Evolutionary conservation across 2,888 invertebrate genomes (phyloP).

Genomic region (Xestia c-nigrum): DNA sequence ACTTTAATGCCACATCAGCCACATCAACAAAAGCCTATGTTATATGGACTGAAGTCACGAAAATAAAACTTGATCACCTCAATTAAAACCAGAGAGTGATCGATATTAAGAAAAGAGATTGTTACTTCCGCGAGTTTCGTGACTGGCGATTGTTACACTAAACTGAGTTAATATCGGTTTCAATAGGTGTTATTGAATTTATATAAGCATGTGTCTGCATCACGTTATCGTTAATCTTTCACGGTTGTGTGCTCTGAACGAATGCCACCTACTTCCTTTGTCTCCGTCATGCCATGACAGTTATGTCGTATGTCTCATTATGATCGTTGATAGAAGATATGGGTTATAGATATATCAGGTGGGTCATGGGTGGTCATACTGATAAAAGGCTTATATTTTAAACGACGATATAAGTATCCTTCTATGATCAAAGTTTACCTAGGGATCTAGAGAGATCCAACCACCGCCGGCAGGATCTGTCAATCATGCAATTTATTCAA

Average conservation of each 20-base stretch:
- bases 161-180: slow-evolving; percentile 47
- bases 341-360: not conserved
- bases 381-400: not conserved
- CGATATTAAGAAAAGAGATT: slow-evolving; percentile 65
- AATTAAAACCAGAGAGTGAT: slow-evolving; percentile 62
- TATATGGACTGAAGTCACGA: slow-evolving; percentile 57
- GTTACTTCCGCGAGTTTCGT: slow-evolving; percentile 66
- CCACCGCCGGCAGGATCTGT: no score
- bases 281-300: slow-evolving; percentile 4
- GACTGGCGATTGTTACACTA: slow-evolving; percentile 55
- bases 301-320: not conserved
- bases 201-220: slow-evolving; percentile 56
- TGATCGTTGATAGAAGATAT: not conserved
- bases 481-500: not conserved
- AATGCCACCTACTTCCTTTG: slow-evolving; percentile 48
- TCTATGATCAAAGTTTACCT: not conserved
- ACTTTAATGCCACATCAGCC: slow-evolving; percentile 10
- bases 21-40: slow-evolving; percentile 22
- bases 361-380: not conserved
- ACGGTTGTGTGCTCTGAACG: slow-evolving; percentile 23
- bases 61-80: slow-evolving; percentile 70
- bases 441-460: not conserved
- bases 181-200: slow-evolving; percentile 54
- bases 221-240: slow-evolving; percentile 52
- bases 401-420: no score